Percentiles rank a stretch among this genome's conserved stretches.
Evolutionary conservation across 2,113 vertebrate species (phyloP).

Genomic region (Triplophysa rosa): DNA sequence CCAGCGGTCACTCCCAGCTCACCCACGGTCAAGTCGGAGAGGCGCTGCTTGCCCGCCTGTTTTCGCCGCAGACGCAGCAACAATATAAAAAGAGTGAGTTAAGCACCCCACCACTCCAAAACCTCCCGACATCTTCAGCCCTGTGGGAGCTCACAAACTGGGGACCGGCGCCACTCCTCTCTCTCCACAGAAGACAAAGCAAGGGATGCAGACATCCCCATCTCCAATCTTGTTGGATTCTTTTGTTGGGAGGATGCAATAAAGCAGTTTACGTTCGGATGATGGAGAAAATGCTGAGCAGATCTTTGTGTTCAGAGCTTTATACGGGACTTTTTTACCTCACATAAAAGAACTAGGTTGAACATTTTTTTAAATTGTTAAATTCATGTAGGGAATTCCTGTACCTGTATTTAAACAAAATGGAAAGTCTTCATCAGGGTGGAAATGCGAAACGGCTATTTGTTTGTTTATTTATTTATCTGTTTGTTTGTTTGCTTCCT

Average conservation of each 20-base stretch:
- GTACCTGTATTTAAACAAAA: constrained; percentile 26
- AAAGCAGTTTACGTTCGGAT: not conserved
- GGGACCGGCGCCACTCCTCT: not conserved
- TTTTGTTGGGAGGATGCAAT: constrained; percentile 27
- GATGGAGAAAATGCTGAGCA: not conserved
- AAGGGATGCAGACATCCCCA: constrained; percentile 5
- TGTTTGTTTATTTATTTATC: constrained; percentile 34
- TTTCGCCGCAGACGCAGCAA: constrained; percentile 64
- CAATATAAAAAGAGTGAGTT: constrained; percentile 67
- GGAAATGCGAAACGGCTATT: constrained; percentile 13
- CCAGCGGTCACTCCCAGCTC: constrained; percentile 51
- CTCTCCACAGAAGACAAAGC: constrained; percentile 11
- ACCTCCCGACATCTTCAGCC: constrained; percentile 8
- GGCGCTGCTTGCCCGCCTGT: constrained; percentile 63
- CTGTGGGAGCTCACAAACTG: constrained; percentile 2
- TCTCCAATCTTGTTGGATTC: constrained; percentile 6
- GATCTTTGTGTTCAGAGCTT: not conserved
- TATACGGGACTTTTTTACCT: not conserved
- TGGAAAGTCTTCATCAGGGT: constrained; percentile 32
- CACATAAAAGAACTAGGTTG: not conserved
- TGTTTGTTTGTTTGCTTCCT: constrained; percentile 15
- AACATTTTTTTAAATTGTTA: not conserved
- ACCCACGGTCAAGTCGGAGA: constrained; percentile 61
- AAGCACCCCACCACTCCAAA: constrained; percentile 36
- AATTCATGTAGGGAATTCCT: not conserved